Percentiles rank a stretch among this genome's conserved stretches.
Conservation (phyloP, 2,113 vertebrate species). For the Lampris incognitus region DNA sequence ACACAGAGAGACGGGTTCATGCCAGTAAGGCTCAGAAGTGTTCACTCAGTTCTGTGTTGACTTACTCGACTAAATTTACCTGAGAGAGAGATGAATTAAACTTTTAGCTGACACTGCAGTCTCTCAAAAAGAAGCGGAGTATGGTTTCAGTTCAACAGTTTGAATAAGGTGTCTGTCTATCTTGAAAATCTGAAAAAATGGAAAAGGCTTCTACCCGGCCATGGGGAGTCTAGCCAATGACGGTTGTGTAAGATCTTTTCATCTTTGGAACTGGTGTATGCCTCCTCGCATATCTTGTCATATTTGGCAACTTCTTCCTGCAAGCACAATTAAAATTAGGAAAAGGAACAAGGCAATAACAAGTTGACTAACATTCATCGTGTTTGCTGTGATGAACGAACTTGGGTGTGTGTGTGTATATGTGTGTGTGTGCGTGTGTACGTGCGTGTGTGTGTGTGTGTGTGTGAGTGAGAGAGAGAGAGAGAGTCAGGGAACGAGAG, state of each 20-base stretch:
- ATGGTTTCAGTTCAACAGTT: not conserved
- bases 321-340: constrained; percentile 17
- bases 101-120: not conserved
- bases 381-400: constrained; percentile 2
- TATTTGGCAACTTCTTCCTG: constrained; percentile 95
- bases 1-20: not conserved
- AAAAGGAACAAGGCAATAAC: not conserved
- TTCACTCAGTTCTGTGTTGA: not conserved
- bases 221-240: constrained; percentile 93
- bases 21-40: not conserved
- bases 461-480: constrained; percentile 2
- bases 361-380: not conserved
- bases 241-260: constrained; percentile 92
- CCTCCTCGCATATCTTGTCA: constrained; percentile 94
- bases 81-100: no score
- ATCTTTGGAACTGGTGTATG: constrained; percentile 89
- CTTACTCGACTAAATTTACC: no score
- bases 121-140: not conserved
- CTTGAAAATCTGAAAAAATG: not conserved
- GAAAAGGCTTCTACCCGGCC: constrained; percentile 83
- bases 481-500: not conserved
- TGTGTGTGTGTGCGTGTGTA: not conserved
- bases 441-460: not conserved
- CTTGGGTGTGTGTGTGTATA: constrained; percentile 11
- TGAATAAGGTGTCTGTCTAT: not conserved